Percentiles rank a stretch among this genome's conserved stretches.
phyloP scores from a whole-genome alignment of 1,140 invertebrate genomes.

The Aphis craccivora region DNA sequence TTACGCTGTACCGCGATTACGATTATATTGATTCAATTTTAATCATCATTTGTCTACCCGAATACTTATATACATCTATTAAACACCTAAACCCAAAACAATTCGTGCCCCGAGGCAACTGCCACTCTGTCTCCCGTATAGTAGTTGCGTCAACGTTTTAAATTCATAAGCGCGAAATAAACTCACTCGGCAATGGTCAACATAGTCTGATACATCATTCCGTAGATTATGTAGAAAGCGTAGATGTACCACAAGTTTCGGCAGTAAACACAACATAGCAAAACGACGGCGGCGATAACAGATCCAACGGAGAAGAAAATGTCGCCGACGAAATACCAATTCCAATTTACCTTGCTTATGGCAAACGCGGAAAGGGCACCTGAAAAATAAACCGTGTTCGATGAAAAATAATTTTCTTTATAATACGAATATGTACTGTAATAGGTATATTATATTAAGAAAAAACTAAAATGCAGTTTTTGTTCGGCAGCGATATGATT shows the following conservation, averaged over 20 bases:
- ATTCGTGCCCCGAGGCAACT: no score
- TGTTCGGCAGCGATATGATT: not conserved
- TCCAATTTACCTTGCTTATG: constrained; percentile 49
- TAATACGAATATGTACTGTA: not conserved
- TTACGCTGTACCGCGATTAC: no score
- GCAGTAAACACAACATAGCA: constrained; percentile 31
- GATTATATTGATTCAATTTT: no score
- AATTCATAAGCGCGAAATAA: not conserved
- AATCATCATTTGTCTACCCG: no score
- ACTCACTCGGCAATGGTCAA: constrained; percentile 51
- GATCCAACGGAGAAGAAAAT: constrained; percentile 36
- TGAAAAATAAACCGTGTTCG: not conserved
- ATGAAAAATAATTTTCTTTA: not conserved
- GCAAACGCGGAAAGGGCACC: constrained; percentile 23
- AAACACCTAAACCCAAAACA: no score
- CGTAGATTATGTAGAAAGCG: constrained; percentile 33
- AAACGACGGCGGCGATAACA: not conserved
- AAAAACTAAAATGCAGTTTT: not conserved
- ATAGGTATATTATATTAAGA: not conserved
- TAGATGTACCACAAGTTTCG: constrained; percentile 45
- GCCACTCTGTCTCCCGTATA: no score
- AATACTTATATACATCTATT: no score
- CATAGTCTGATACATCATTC: constrained; percentile 46
- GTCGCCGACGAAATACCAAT: constrained; percentile 41
- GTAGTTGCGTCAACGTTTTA: no score